phyloP scores from a whole-genome alignment of 2,888 invertebrate genomes.

The Coremacera marginata region DNA sequence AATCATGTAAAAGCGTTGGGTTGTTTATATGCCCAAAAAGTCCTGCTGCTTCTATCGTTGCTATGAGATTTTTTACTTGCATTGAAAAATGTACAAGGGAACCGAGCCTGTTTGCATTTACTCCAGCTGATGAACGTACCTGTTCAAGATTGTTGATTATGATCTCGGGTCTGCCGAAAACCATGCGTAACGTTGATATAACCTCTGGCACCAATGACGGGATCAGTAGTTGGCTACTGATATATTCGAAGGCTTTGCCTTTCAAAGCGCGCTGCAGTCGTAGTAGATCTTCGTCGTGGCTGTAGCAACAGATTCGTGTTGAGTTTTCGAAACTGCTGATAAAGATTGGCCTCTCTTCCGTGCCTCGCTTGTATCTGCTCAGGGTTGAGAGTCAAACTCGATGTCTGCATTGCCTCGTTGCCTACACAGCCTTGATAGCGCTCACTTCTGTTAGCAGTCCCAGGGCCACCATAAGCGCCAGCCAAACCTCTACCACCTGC shows the following conservation, averaged over 20 bases:
- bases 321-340: neutral
- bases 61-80: too few species aligned
- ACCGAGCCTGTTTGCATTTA: too few species aligned
- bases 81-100: too few species aligned
- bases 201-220: neutral
- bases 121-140: too few species aligned
- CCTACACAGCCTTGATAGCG: neutral
- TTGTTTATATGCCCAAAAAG: slow-evolving; percentile 20
- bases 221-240: neutral
- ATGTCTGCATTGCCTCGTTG: neutral
- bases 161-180: too few species aligned
- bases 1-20: neutral
- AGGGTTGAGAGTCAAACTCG: too few species aligned
- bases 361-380: neutral
- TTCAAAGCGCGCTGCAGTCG: neutral
- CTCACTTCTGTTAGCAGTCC: too few species aligned
- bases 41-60: too few species aligned
- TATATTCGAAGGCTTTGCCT: neutral
- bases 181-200: slow-evolving; percentile 21
- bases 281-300: neutral
- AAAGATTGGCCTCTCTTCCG: neutral
- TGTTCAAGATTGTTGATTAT: too few species aligned
- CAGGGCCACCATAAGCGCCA: too few species aligned
- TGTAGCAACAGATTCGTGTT: neutral
- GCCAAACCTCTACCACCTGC: too few species aligned